phyloP scores from a whole-genome alignment of 2,113 vertebrate species.

The Engraulis encrasicolus region DNA sequence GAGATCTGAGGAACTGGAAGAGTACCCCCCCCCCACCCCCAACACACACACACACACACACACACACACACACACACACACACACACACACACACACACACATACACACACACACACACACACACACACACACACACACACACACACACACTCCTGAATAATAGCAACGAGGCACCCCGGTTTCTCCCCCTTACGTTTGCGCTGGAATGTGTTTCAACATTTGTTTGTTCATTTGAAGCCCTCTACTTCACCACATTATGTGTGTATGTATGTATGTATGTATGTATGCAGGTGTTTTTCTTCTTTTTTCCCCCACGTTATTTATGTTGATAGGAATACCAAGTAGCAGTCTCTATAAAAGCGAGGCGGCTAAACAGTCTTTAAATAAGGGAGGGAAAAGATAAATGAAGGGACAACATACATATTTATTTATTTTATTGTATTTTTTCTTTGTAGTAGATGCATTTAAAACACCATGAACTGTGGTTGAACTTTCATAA shows the following conservation, averaged over 20 bases:
- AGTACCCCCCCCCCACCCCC: conserved; percentile 52
- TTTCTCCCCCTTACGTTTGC: conserved; percentile 38
- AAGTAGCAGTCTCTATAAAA: not conserved
- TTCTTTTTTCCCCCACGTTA: not conserved
- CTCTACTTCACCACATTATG: conserved; percentile 17
- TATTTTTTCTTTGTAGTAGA: not conserved
- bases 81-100: too few species aligned
- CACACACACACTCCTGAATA: too few species aligned
- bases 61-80: too few species aligned
- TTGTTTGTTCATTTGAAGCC: conserved; percentile 30
- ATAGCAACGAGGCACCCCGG: conserved; percentile 44
- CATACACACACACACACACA: too few species aligned
- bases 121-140: too few species aligned
- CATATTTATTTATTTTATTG: not conserved
- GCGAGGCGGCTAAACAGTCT: not conserved
- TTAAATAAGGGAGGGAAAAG: not conserved
- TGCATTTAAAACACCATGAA: not conserved
- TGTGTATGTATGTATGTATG: not conserved
- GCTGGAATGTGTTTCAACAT: conserved; percentile 36
- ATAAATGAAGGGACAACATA: not conserved
- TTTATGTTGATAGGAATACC: not conserved
- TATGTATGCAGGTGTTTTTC: not conserved
- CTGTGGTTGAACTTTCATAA: not conserved
- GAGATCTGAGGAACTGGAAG: conserved; percentile 73
- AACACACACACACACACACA: too few species aligned